Percentiles rank a stretch among this genome's conserved stretches.
These are phyloP conservation scores for Fratercula arctica DNA, from an alignment of 2,797 vertebrate genomes.

Conservation along the genomic window DNA sequence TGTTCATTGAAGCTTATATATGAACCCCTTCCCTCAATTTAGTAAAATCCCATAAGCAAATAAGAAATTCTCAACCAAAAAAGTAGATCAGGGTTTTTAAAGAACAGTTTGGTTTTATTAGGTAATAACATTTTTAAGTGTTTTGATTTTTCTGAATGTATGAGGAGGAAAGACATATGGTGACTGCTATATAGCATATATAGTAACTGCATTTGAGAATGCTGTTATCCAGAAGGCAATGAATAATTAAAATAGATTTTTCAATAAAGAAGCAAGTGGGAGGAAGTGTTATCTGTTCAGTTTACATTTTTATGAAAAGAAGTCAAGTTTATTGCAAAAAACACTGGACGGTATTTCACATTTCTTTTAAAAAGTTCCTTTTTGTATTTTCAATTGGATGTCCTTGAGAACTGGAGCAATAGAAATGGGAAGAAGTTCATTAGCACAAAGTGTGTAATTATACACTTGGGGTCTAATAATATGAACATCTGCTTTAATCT, in stretches of 20 bases:
- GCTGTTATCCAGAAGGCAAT: not conserved
- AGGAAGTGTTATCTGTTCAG: not conserved
- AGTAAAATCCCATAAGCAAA: not conserved
- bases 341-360: not conserved
- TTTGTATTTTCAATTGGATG: not conserved
- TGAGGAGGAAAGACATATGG: slow-evolving; percentile 11
- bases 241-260: slow-evolving; percentile 57
- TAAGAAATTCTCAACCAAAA: not conserved
- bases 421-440: slow-evolving; percentile 5
- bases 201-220: not conserved
- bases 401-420: slow-evolving; percentile 34
- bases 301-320: not conserved
- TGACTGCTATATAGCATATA: not conserved
- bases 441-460: slow-evolving; percentile 8
- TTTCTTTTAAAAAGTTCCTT: not conserved
- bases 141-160: not conserved
- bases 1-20: not conserved
- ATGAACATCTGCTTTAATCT: slow-evolving; percentile 43
- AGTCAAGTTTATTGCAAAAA: not conserved
- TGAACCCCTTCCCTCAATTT: not conserved
- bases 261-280: slow-evolving; percentile 1
- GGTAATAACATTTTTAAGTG: not conserved
- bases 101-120: not conserved
- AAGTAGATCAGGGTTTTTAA: not conserved
- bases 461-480: slow-evolving; percentile 1